Percentiles rank a stretch among this genome's conserved stretches.
phyloP scores from a whole-genome alignment of 2,888 invertebrate species.

The Steinernema carpocapsae region DNA sequence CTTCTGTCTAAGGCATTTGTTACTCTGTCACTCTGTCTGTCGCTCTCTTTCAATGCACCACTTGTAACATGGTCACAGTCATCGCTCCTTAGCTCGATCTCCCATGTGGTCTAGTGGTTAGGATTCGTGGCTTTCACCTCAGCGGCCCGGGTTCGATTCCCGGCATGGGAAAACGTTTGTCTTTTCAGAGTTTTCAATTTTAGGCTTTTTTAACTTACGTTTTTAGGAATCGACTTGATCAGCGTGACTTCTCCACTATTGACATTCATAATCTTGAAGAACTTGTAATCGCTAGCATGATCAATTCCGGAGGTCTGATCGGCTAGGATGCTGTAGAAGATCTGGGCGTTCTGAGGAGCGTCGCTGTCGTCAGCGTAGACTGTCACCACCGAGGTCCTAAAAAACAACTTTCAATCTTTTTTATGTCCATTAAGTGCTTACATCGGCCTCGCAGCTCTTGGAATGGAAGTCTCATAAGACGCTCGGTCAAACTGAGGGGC shows the following conservation, averaged over 20 bases:
- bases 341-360: constrained; percentile 61
- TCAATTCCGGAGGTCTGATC: constrained; percentile 57
- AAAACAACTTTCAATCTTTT: neutral
- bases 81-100: no score
- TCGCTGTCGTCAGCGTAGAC: constrained; percentile 67
- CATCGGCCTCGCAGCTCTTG: neutral
- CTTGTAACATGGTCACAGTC: no score
- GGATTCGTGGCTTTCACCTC: constrained; percentile 48
- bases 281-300: constrained; percentile 43
- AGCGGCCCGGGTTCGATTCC: constrained; percentile 50
- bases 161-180: constrained; percentile 40
- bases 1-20: no score
- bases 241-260: constrained; percentile 55
- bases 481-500: constrained; percentile 83
- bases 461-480: constrained; percentile 64
- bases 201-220: neutral
- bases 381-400: constrained; percentile 55
- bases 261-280: constrained; percentile 38
- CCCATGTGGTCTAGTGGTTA: constrained; percentile 42
- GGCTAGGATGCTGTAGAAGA: constrained; percentile 58
- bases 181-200: neutral
- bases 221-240: constrained; percentile 49
- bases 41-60: no score
- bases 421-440: neutral
- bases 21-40: no score